A percentile compares a stretch with the other conserved stretches of the same genome.
phyloP scores from a whole-genome alignment of 2,888 invertebrate species.

The Lasius fuliginosus region DNA sequence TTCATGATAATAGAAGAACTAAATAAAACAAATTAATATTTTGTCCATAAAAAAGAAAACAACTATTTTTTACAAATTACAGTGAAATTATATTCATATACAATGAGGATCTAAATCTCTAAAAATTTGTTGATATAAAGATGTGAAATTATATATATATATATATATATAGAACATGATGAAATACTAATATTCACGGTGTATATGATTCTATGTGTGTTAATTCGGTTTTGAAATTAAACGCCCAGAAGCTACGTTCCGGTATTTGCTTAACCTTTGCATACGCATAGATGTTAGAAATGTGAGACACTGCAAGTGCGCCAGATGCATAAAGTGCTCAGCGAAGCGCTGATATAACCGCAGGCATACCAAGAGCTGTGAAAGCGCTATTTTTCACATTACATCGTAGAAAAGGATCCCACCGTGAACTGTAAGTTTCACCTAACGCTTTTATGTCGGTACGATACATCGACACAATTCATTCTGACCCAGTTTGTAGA shows the following conservation, averaged over 20 bases:
- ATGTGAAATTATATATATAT: neutral
- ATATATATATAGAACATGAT: neutral
- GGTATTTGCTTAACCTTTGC: conserved; percentile 45
- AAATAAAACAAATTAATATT: neutral
- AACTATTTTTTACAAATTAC: neutral
- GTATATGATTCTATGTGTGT: conserved; percentile 7
- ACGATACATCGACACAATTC: conserved; percentile 54
- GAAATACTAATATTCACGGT: neutral
- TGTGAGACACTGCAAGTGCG: neutral
- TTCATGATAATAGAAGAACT: neutral
- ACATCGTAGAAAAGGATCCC: conserved; percentile 21
- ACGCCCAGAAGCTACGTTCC: neutral
- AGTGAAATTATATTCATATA: neutral
- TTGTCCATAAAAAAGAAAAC: neutral
- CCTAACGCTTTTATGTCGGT: conserved; percentile 37
- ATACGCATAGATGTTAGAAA: conserved; percentile 14
- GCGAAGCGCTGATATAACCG: conserved; percentile 17
- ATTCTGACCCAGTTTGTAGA: conserved; percentile 61
- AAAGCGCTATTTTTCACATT: conserved; percentile 54
- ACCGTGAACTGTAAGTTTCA: conserved; percentile 47
- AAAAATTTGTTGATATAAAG: neutral
- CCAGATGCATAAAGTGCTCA: conserved; percentile 28
- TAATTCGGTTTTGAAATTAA: conserved; percentile 42
- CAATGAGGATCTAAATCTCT: neutral
- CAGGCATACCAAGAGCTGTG: conserved; percentile 44